A percentile compares a stretch with the other conserved stretches of the same genome.
Evolutionary conservation across 2,797 vertebrate species (phyloP).

Genomic region (Semotilus atromaculatus): DNA sequence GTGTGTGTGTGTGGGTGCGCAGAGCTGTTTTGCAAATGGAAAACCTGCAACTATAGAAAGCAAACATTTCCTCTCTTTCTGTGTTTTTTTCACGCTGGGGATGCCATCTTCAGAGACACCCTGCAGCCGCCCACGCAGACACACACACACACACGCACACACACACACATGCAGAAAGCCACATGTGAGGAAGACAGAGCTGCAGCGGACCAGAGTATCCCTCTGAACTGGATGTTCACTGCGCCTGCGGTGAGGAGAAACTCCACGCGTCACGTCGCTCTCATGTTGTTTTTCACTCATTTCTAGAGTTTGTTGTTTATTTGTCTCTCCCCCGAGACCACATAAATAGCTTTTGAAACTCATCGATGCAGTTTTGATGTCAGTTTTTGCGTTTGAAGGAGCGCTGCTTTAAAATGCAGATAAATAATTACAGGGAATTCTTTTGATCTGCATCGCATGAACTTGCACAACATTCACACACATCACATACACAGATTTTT

Average conservation of each 20-base stretch:
- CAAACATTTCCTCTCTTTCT: slow-evolving; percentile 69
- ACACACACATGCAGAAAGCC: slow-evolving; percentile 37
- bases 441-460: neutral
- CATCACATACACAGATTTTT: neutral
- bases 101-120: slow-evolving; percentile 84
- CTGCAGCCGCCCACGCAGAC: slow-evolving; percentile 63
- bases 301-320: slow-evolving; percentile 51
- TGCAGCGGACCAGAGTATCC: slow-evolving; percentile 65
- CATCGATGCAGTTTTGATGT: slow-evolving; percentile 55
- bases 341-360: slow-evolving; percentile 52
- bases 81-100: slow-evolving; percentile 72
- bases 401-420: slow-evolving; percentile 18
- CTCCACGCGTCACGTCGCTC: slow-evolving; percentile 47
- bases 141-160: slow-evolving; percentile 43
- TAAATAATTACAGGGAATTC: slow-evolving; percentile 22
- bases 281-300: slow-evolving; percentile 30
- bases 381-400: slow-evolving; percentile 19
- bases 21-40: slow-evolving; percentile 51
- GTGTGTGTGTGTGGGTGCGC: slow-evolving; percentile 34
- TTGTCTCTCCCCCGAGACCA: slow-evolving; percentile 50
- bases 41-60: slow-evolving; percentile 53
- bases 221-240: slow-evolving; percentile 72
- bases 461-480: neutral
- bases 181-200: slow-evolving; percentile 64
- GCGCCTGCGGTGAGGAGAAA: slow-evolving; percentile 55